Base-by-base conservation (phyloP, 2,888 invertebrate species). In the Ceraclea dissimilis region DNA sequence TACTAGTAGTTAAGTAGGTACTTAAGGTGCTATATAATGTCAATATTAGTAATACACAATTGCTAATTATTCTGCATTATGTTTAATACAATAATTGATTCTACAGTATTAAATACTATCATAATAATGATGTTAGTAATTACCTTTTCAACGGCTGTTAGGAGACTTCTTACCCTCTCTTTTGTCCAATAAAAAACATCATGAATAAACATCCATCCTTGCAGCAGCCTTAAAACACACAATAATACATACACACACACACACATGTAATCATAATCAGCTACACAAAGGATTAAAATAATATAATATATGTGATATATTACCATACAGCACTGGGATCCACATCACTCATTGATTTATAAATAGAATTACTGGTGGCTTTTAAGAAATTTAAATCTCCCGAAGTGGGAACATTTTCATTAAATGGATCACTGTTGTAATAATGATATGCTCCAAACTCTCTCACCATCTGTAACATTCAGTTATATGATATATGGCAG, bases 391-490 rank as follows among this genome's bases (percentile, higher is more conserved):
- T 68, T 1, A 84, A 69, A 62, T 83, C 79, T 0, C 76, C 78
- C 5, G 81, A 81, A 62, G 79, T 71, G 1, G 92, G 90, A 43
- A 76, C 75, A 66, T 93, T 85, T 74, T 98, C 97, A 69, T 97
- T 97, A 68, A 96, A 97, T 1, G 94, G 89, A 71, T 98, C 97
- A 57, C 90, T 86, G 63, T 86, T 89, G 74, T 94, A 97, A 43
- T 94, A 76, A 67, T 94, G 90, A 66, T 87, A 81, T 0, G 85
- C 83, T 1, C 90, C 91, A 67, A 86, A 88, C 64, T 81, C 84
- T 1, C 73, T 67, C 11, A 80, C 82, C 62, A 85, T 74, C 82
- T 84, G 64, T 17, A 69, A 68, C 6, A 31, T 11, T 8, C 6
- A 31, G 11, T 31, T 31, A 11, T 31, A 8, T 31, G 31, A 31